These are phyloP conservation scores for Anolis carolinensis DNA, from an alignment of 2,113 vertebrate genomes.

Conservation along the genomic window DNA sequence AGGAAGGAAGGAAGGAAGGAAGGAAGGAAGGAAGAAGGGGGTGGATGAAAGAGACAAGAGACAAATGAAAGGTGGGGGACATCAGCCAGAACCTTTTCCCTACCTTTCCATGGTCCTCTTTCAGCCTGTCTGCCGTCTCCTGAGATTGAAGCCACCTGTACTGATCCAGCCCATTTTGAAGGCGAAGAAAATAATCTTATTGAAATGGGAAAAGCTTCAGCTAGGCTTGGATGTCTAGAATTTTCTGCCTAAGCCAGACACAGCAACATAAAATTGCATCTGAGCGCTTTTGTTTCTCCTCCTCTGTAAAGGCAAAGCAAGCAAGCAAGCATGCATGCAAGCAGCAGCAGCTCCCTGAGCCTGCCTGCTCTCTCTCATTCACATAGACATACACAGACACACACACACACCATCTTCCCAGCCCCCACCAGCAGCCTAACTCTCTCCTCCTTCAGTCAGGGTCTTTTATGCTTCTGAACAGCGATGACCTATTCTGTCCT, in stretches of 20 bases:
- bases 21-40: not conserved
- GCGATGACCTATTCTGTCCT: constrained; percentile 48
- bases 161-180: constrained; percentile 76
- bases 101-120: constrained; percentile 78
- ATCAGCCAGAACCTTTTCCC: constrained; percentile 58
- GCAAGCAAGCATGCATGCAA: not conserved
- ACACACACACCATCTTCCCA: constrained; percentile 57
- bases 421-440: constrained; percentile 65
- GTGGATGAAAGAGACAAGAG: not conserved
- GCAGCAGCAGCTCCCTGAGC: constrained; percentile 53
- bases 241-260: constrained; percentile 73
- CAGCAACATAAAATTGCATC: constrained; percentile 76
- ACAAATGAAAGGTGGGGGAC: constrained; percentile 1
- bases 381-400: not conserved
- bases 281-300: constrained; percentile 82
- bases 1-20: constrained; percentile 13
- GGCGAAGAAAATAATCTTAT: constrained; percentile 55
- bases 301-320: constrained; percentile 74
- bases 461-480: constrained; percentile 69
- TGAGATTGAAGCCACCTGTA: constrained; percentile 78
- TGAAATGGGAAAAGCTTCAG: constrained; percentile 64
- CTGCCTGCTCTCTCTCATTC: constrained; percentile 6
- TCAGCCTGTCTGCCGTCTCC: constrained; percentile 73
- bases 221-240: constrained; percentile 74
- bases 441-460: constrained; percentile 44